Evolutionary conservation across 2,113 vertebrate genomes (phyloP).

Genomic region (Gnathonemus echidnorhynchus): DNA sequence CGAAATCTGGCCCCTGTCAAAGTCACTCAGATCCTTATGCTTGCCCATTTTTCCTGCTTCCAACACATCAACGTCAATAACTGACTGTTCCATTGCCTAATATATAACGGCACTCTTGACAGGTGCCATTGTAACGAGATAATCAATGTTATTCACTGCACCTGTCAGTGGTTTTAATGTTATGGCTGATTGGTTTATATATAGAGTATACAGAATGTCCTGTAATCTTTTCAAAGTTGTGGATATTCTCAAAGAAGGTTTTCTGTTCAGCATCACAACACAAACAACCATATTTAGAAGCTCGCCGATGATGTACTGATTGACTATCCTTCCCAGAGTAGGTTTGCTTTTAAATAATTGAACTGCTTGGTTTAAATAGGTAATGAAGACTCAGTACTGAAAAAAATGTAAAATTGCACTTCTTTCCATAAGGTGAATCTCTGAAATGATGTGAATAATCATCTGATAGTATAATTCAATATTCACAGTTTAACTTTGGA

Average conservation of each 20-base stretch:
- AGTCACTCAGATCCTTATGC: no score
- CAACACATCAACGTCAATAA: neutral
- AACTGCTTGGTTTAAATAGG: constrained; percentile 4
- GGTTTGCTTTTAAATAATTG: neutral
- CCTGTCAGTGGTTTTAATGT: neutral
- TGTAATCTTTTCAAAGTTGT: neutral
- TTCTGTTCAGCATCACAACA: neutral
- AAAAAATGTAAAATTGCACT: neutral
- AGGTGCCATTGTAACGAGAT: neutral
- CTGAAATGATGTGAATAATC: neutral
- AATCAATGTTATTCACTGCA: neutral
- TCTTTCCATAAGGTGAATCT: neutral
- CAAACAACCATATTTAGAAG: neutral
- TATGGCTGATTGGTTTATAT: neutral
- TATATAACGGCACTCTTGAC: neutral
- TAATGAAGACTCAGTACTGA: constrained; percentile 5
- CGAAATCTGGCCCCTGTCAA: no score
- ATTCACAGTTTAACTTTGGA: neutral
- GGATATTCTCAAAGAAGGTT: neutral
- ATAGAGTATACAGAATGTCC: neutral
- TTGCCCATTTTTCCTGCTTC: neutral
- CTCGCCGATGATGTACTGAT: neutral
- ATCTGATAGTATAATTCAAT: neutral
- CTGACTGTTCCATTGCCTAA: neutral
- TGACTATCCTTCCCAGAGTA: neutral